phyloP scores from a whole-genome alignment of 2,113 vertebrate species.

The Pterophyllum scalare region DNA sequence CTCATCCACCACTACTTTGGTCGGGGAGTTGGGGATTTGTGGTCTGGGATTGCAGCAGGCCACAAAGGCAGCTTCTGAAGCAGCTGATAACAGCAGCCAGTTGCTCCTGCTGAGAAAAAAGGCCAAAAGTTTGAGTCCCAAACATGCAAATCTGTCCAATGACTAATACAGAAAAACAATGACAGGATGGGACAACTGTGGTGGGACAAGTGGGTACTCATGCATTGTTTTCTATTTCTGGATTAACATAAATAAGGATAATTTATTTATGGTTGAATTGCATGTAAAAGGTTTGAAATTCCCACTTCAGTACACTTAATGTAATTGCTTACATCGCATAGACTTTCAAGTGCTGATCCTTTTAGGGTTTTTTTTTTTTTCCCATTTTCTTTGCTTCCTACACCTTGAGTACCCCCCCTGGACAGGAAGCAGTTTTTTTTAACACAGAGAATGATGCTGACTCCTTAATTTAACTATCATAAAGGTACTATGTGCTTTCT shows the following conservation, averaged over 20 bases:
- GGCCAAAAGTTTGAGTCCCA: conserved; percentile 40
- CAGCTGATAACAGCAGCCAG: conserved; percentile 62
- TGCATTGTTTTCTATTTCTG: neutral
- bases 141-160: conserved; percentile 53
- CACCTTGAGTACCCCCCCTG: conserved; percentile 1
- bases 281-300: neutral
- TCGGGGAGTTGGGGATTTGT: conserved; percentile 65
- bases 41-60: conserved; percentile 66
- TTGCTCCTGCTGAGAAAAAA: conserved; percentile 48
- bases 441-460: no score
- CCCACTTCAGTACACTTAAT: neutral
- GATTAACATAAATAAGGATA: neutral
- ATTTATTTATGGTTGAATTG: neutral
- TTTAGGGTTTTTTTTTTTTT: neutral
- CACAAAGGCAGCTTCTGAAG: conserved; percentile 69
- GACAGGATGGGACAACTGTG: neutral
- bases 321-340: neutral
- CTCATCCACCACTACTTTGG: conserved; percentile 69
- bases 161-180: conserved; percentile 9
- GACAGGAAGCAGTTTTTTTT: neutral
- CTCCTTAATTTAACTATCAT: neutral
- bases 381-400: conserved; percentile 16
- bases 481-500: neutral
- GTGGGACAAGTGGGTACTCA: neutral
- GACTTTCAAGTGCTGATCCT: neutral